These are phyloP conservation scores for Steatocranus sp. DNA, from an alignment of 2,797 vertebrate species.

Conservation along the genomic window DNA sequence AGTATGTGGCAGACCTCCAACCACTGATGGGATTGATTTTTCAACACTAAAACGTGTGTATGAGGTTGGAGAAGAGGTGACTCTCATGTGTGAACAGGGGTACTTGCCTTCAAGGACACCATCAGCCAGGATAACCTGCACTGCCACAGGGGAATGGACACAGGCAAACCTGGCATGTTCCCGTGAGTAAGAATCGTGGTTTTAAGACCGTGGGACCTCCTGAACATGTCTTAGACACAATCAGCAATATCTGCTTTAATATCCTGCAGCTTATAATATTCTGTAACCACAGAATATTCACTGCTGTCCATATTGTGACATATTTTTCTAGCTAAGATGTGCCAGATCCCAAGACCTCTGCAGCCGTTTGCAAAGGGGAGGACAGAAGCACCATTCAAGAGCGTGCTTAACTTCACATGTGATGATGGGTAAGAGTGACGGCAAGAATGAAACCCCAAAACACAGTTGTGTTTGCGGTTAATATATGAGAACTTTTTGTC, in stretches of 20 bases:
- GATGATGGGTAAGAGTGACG: conserved; percentile 77
- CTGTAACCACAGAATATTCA: neutral
- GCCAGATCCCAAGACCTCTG: conserved; percentile 71
- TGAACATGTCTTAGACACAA: neutral
- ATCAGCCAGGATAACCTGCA: conserved; percentile 71
- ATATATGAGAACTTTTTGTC: neutral
- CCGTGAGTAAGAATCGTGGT: conserved; percentile 73
- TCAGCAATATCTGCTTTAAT: neutral
- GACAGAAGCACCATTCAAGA: conserved; percentile 73
- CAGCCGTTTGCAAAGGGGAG: conserved; percentile 70
- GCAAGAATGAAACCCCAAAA: neutral
- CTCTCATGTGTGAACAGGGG: conserved; percentile 73
- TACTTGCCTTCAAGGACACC: conserved; percentile 57
- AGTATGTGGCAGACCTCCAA: conserved; percentile 77
- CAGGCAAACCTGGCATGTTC: conserved; percentile 72
- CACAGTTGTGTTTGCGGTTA: neutral
- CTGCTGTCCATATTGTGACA: neutral
- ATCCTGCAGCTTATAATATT: neutral
- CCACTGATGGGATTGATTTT: conserved; percentile 62
- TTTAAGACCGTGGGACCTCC: neutral
- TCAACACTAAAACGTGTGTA: conserved; percentile 67
- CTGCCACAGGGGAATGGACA: conserved; percentile 72
- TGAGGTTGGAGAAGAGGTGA: conserved; percentile 73
- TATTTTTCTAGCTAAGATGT: conserved; percentile 75
- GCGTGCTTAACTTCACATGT: conserved; percentile 77